Evolutionary conservation across 1,140 invertebrate genomes (phyloP).

Genomic region (Drosophila burlai): DNA sequence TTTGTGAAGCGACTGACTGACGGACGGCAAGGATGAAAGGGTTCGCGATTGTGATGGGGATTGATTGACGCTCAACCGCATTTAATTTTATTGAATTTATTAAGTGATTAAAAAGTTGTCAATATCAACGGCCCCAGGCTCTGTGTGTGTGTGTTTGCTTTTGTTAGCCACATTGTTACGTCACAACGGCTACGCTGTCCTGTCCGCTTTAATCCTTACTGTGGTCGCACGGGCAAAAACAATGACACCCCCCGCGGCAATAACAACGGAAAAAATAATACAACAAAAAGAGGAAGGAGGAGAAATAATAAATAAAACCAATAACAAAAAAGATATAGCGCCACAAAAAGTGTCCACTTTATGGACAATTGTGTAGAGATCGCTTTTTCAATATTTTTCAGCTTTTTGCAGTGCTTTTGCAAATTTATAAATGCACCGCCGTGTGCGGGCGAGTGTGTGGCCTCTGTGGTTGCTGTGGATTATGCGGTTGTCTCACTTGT

Average conservation of each 20-base stretch:
- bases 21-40: conserved; percentile 13
- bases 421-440: conserved; percentile 75
- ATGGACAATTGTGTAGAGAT: conserved; percentile 73
- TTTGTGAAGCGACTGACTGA: conserved; percentile 52
- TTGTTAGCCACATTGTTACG: conserved; percentile 77
- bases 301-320: conserved; percentile 26
- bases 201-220: conserved; percentile 82
- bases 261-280: conserved; percentile 19
- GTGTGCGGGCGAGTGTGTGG: conserved; percentile 47
- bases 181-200: conserved; percentile 58
- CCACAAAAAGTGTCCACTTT: conserved; percentile 41
- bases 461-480: conserved; percentile 78
- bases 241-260: conserved; percentile 40
- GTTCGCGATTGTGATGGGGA: conserved; percentile 8
- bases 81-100: conserved; percentile 85
- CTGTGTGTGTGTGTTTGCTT: conserved; percentile 56
- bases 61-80: conserved; percentile 73
- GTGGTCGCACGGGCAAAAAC: conserved; percentile 61
- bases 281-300: not conserved
- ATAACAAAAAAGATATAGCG: not conserved
- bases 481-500: conserved; percentile 79
- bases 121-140: conserved; percentile 70
- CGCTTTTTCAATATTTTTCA: conserved; percentile 80
- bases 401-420: conserved; percentile 56
- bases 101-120: conserved; percentile 85